A percentile compares a stretch with the other conserved stretches of the same genome.
These are phyloP conservation scores for Hemicordylus capensis DNA, from an alignment of 2,113 vertebrate species.

Conservation along the genomic window DNA sequence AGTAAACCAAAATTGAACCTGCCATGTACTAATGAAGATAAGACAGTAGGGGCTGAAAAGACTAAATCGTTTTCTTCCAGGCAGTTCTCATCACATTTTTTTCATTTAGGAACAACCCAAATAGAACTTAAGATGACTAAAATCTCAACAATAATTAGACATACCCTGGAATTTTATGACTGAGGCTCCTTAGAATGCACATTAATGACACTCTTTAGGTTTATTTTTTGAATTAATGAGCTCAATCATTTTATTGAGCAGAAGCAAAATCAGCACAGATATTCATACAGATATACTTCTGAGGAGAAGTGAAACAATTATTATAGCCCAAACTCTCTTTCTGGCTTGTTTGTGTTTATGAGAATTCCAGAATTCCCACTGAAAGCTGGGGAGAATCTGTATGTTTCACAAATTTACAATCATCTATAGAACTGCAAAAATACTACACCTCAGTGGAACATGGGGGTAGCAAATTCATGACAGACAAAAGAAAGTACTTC, in stretches of 20 bases:
- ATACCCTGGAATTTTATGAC: accelerated
- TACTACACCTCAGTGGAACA: background rate
- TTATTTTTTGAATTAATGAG: conserved; percentile 9
- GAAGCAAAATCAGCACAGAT: background rate
- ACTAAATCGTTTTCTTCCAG: conserved; percentile 14
- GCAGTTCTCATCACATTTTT: conserved; percentile 3
- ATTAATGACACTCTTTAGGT: conserved; percentile 1
- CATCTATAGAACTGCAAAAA: no score
- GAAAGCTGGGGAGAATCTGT: no score
- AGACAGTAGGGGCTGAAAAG: background rate
- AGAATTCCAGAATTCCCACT: background rate
- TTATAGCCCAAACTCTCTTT: background rate
- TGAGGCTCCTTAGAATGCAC: background rate
- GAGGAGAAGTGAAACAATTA: background rate
- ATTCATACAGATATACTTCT: background rate
- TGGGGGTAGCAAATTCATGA: no score
- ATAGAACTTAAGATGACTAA: background rate
- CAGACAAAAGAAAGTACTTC: no score
- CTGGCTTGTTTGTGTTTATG: background rate
- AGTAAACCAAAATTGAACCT: conserved; percentile 19
- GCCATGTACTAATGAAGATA: conserved; percentile 33
- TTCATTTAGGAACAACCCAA: conserved; percentile 1
- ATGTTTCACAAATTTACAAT: background rate
- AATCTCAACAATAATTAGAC: background rate
- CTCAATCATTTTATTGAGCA: conserved; percentile 18